These are phyloP conservation scores for Bos indicus DNA, from an alignment of 2,113 vertebrate genomes.

Conservation along the genomic window DNA sequence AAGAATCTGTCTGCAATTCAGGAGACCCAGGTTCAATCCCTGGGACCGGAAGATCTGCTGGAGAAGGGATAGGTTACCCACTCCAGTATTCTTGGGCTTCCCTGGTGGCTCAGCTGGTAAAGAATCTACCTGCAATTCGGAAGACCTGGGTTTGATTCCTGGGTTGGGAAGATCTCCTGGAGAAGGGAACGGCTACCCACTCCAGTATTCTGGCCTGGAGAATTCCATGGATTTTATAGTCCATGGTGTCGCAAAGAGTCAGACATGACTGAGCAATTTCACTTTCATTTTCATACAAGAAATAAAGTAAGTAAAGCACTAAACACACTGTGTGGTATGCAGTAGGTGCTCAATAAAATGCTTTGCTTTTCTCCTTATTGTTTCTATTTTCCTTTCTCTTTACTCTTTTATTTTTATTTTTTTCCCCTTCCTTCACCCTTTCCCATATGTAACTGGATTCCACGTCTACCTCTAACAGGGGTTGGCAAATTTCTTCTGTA, in stretches of 20 bases:
- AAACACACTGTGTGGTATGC: too few relatives aligned
- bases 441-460: background rate
- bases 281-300: background rate
- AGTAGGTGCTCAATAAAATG: background rate
- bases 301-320: background rate
- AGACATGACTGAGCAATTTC: background rate
- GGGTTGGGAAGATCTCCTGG: background rate
- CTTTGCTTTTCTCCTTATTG: background rate
- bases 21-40: background rate
- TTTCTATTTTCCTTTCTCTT: background rate
- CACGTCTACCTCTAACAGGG: background rate
- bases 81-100: background rate
- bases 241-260: background rate
- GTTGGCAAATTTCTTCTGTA: background rate
- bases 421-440: background rate
- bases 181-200: background rate
- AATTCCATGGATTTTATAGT: background rate
- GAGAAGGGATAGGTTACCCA: background rate
- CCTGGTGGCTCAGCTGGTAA: background rate
- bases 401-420: background rate
- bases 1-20: background rate
- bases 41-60: accelerated
- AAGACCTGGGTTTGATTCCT: background rate
- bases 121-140: background rate
- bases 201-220: background rate